Evolutionary conservation across 1,140 invertebrate species (phyloP).

Genomic region (Zaprionus kolodkinae): DNA sequence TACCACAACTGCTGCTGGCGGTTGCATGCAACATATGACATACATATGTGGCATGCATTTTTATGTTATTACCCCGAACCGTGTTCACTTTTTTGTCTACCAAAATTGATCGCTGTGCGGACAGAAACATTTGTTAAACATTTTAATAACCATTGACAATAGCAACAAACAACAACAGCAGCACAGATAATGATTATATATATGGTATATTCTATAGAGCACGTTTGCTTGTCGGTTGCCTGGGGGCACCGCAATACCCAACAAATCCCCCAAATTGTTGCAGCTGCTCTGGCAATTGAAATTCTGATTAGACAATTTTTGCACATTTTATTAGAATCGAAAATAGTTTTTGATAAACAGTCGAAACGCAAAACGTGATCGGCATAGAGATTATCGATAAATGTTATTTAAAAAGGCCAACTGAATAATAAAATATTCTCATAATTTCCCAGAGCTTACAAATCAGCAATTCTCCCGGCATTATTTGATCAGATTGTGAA

Average conservation of each 20-base stretch:
- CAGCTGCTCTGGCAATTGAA: conserved; percentile 31
- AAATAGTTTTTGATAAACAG: conserved; percentile 17
- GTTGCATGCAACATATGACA: conserved; percentile 62
- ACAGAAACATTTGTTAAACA: conserved; percentile 77
- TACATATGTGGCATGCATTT: conserved; percentile 73
- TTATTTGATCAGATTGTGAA: background rate
- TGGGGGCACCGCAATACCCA: conserved; percentile 13
- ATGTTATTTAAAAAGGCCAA: conserved; percentile 10
- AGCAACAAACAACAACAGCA: conserved; percentile 45
- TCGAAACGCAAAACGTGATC: conserved; percentile 36
- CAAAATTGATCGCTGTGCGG: conserved; percentile 46
- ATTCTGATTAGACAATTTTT: conserved; percentile 37
- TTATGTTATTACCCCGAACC: conserved; percentile 52
- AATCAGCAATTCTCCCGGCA: conserved; percentile 24
- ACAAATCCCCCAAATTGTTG: conserved; percentile 28
- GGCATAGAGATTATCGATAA: conserved; percentile 15
- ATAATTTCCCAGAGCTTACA: background rate
- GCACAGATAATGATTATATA: conserved; percentile 32
- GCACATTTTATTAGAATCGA: background rate
- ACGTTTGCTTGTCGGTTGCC: background rate
- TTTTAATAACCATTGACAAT: conserved; percentile 74
- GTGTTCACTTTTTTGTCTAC: conserved; percentile 55
- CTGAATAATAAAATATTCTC: conserved; percentile 23
- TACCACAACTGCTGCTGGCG: no score
- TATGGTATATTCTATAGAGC: background rate